Evolutionary conservation across 1,140 invertebrate species (phyloP), one percentile per base, ranked within the genome.

Genomic region (Drosophila paulistorum): DNA sequence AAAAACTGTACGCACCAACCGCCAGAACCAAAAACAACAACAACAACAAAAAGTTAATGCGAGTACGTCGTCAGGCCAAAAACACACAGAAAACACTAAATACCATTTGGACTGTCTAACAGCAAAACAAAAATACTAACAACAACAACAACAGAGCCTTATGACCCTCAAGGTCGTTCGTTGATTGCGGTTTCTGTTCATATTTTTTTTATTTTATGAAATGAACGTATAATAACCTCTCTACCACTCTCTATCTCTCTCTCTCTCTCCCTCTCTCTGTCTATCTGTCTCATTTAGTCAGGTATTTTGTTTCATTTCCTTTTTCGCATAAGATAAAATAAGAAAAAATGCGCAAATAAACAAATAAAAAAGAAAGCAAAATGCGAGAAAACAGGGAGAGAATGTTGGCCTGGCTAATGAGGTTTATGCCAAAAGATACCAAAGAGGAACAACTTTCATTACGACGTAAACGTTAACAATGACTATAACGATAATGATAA

Each of bases 271-370:
- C n/a, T 17, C 39, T 68, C 60, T 55, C 63, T 57, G 26, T 51
- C n/a, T 17, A 42, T 68, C 60, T 55, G 11, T 69, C 20, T 20
- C 45, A 2, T 3, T 23, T 11, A 51, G 45, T 77, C 54, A 87
- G 83, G 61, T 87, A 89, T 89, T 89, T 71, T 35, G 80, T 62
- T 89, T 89, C 89, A 68, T 75, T 89, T 89, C 84, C 84, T 84
- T 89, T 84, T 84, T 89, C 85, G 84, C 33, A 30, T 20, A 59
- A 59, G 45, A 51, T 51, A 51, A 60, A 60, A 20, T 61, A 84
- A 87, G 87, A 84, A 82, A 67, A 77, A 68, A 48, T 23, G 26
- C 51, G 67, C 41, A 35, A 37, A 65, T 73, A 78, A 82, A 69
- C 30, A 76, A 65, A 70, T 76, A 69, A 66, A 58, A 26, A 20